These are phyloP conservation scores for Chlamydotis undulata DNA, from an alignment of 2,113 vertebrate genomes.

Conservation along the genomic window DNA sequence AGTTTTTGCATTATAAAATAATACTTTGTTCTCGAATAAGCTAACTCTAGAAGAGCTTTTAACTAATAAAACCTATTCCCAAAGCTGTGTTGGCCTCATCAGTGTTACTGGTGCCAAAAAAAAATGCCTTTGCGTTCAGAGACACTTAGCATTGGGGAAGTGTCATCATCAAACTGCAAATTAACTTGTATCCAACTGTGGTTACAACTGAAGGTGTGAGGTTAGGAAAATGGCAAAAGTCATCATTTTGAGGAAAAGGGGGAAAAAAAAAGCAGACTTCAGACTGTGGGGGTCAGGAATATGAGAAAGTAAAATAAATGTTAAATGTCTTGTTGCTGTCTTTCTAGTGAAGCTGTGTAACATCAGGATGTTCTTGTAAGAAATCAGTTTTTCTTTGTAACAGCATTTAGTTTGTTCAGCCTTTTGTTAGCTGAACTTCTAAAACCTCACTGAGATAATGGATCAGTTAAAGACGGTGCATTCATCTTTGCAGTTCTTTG, in stretches of 20 bases:
- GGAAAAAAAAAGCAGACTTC: neutral
- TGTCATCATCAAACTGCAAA: neutral
- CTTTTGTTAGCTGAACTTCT: neutral
- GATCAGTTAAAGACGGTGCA: neutral
- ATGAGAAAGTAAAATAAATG: neutral
- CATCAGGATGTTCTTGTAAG: neutral
- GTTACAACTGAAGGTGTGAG: neutral
- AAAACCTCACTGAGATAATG: neutral
- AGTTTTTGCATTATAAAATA: conserved; percentile 12
- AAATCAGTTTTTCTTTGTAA: neutral
- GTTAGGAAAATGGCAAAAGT: neutral
- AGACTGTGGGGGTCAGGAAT: neutral
- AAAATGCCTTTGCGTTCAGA: neutral
- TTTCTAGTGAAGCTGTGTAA: neutral
- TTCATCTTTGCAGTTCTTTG: neutral
- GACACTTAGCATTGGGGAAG: neutral
- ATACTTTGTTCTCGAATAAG: neutral
- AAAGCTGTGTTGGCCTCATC: conserved; percentile 10
- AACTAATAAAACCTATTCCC: conserved; percentile 32
- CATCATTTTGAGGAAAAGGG: neutral
- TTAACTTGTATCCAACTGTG: neutral
- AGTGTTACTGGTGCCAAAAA: neutral
- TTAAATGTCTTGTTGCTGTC: neutral
- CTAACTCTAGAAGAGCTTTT: conserved; percentile 1
- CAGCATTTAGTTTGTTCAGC: neutral